These are phyloP conservation scores for Bostrychus sinensis DNA, from an alignment of 2,113 vertebrate species.

Conservation along the genomic window DNA sequence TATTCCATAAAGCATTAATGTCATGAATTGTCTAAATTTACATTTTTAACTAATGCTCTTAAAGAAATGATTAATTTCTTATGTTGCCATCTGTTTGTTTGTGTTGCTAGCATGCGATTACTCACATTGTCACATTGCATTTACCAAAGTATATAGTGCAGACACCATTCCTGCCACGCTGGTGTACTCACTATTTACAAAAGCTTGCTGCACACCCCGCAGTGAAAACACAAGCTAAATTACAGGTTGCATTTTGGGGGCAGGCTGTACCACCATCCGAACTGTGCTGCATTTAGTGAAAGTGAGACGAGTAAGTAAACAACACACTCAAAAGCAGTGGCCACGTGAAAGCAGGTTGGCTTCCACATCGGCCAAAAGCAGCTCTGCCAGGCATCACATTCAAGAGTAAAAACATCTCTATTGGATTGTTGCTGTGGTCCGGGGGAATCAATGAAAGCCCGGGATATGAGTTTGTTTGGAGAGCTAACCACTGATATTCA, in stretches of 20 bases:
- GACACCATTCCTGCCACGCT: no score
- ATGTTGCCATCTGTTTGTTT: no score
- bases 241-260: neutral
- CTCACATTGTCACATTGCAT: no score
- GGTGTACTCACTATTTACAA: no score
- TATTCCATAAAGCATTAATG: no score
- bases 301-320: neutral
- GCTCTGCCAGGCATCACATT: slow-evolving; percentile 5
- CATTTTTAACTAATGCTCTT: no score
- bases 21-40: no score
- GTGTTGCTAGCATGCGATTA: no score
- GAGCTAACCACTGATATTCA: slow-evolving; percentile 27
- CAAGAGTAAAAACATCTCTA: slow-evolving; percentile 10
- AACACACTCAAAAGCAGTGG: slow-evolving; percentile 9
- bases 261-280: neutral
- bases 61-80: no score
- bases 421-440: slow-evolving; percentile 2
- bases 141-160: no score
- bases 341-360: slow-evolving; percentile 8
- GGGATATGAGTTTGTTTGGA: slow-evolving; percentile 12
- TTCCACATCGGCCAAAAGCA: slow-evolving; percentile 6
- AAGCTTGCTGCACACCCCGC: neutral
- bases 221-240: neutral
- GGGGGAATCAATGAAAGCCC: slow-evolving; percentile 12
- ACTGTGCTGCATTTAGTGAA: neutral